Evolutionary conservation across 2,797 vertebrate genomes (phyloP).

Genomic region (Darevskia mixta): DNA sequence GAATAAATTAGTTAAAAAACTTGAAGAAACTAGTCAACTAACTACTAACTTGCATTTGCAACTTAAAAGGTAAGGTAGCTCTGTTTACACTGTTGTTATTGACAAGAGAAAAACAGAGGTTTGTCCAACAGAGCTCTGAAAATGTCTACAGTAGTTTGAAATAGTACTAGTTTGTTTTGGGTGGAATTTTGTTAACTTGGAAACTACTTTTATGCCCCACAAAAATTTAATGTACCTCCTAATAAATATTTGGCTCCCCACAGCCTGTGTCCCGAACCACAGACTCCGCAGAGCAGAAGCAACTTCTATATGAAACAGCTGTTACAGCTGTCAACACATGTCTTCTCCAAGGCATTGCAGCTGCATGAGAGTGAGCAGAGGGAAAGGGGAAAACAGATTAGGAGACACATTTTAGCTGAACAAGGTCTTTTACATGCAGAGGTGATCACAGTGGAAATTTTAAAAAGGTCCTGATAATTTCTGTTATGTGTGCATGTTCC

Average conservation of each 20-base stretch:
- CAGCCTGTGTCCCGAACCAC: not conserved
- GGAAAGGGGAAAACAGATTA: not conserved
- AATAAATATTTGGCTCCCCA: not conserved
- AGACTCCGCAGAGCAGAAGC: not conserved
- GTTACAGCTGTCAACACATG: not conserved
- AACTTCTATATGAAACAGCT: not conserved
- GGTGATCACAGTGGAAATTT: not conserved
- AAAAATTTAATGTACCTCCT: not conserved
- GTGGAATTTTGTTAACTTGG: not conserved
- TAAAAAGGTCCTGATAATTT: not conserved
- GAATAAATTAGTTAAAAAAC: constrained; percentile 82
- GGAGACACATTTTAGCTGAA: not conserved
- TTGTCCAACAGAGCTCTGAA: not conserved
- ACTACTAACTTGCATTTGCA: constrained; percentile 85
- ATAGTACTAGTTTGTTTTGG: not conserved
- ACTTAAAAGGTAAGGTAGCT: constrained; percentile 81
- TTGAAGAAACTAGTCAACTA: constrained; percentile 85
- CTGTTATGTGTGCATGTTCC: not conserved
- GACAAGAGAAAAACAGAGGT: not conserved
- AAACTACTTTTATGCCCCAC: not conserved
- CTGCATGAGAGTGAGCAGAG: not conserved
- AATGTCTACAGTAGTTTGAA: not conserved
- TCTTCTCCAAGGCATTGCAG: not conserved
- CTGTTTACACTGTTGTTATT: not conserved
- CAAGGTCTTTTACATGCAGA: not conserved